Conservation (phyloP, 2,797 vertebrate species). For the Rousettus madagascariensis region DNA sequence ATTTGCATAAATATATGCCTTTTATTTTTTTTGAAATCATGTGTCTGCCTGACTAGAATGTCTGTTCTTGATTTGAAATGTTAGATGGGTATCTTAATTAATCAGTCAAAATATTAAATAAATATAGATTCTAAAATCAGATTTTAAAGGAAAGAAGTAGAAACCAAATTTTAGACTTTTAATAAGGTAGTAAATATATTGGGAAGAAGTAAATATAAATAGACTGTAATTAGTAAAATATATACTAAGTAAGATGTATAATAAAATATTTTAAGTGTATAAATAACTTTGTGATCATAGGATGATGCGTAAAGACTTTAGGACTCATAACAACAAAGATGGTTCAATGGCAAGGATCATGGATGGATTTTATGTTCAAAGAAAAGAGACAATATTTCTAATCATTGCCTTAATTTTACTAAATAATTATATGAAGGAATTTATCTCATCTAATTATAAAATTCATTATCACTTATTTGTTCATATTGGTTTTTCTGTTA, state of each 20-base stretch:
- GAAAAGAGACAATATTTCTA: background rate
- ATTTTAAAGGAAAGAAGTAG: background rate
- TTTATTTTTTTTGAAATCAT: background rate
- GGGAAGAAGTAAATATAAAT: background rate
- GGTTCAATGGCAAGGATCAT: background rate
- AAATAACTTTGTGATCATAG: background rate
- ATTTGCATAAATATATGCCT: background rate
- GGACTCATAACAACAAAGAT: background rate
- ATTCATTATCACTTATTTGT: background rate
- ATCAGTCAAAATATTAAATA: background rate
- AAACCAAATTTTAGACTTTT: background rate
- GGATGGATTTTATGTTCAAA: background rate
- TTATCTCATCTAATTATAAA: background rate
- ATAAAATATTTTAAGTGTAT: background rate
- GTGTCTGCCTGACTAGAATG: background rate
- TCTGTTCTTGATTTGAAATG: background rate
- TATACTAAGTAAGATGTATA: background rate
- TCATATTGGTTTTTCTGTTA: background rate
- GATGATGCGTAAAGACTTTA: background rate
- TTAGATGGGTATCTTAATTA: background rate
- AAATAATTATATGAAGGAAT: background rate
- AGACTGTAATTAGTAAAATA: background rate
- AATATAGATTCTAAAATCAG: background rate
- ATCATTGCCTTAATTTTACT: background rate
- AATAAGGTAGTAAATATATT: background rate